Conservation (phyloP, 2,113 vertebrate species). For the Tragelaphus scriptus region DNA sequence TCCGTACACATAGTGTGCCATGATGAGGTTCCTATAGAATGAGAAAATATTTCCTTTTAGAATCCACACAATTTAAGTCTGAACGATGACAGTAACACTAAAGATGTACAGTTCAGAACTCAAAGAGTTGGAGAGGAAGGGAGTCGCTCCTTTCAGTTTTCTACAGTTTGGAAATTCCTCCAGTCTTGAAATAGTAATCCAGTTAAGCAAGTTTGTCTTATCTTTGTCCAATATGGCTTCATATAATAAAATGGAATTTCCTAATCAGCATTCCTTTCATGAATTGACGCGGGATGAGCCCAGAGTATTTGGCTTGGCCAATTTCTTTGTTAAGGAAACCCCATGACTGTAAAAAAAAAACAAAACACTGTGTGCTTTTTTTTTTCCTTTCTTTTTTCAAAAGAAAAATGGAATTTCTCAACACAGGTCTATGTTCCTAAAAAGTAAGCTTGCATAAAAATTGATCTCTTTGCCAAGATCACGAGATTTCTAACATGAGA, state of each 20-base stretch:
- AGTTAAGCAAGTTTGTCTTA: constrained; percentile 60
- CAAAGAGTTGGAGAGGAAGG: constrained; percentile 4
- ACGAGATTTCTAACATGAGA: background rate
- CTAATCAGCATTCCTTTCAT: constrained; percentile 51
- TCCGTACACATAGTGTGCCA: background rate
- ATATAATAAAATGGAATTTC: constrained; percentile 49
- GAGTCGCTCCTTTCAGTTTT: constrained; percentile 28
- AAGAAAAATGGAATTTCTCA: background rate
- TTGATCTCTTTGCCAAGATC: background rate
- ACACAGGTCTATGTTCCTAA: constrained; percentile 18
- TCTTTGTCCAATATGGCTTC: constrained; percentile 56
- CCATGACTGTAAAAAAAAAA: background rate
- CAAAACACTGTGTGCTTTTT: background rate
- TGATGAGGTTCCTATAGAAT: background rate
- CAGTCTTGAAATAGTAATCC: constrained; percentile 45
- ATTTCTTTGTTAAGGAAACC: constrained; percentile 39
- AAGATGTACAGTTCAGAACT: background rate
- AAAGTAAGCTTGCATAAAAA: constrained; percentile 20
- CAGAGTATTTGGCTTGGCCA: constrained; percentile 23
- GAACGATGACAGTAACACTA: background rate
- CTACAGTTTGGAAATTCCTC: constrained; percentile 42
- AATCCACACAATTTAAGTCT: background rate
- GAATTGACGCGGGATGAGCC: background rate
- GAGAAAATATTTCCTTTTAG: constrained; percentile 29
- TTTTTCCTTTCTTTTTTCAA: background rate